Base-by-base conservation (phyloP, 2,888 invertebrate genomes). In the Drosophila rellima region DNA sequence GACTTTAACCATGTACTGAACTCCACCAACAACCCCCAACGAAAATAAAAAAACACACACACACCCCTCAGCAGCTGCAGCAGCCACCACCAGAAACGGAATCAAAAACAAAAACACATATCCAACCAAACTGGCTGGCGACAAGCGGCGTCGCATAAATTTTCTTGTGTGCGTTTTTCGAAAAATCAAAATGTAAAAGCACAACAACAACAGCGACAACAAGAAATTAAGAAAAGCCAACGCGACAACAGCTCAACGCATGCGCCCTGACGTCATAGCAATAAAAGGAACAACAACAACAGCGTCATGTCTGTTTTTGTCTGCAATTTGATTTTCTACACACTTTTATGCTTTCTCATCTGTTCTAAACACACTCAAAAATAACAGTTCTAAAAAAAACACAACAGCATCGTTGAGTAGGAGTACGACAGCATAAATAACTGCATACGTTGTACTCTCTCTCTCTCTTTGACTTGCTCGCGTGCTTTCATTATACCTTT, bases 241-340 rank as follows among this genome's bases (percentile, higher is more conserved):
- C 59, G 81, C 84, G 74, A 81, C 84, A 74, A 77, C 73, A 62
- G 42, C 50, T 51, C 23, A 77, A 86, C 83, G 83, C 83, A 83
- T 83, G 83, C 83, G 83, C 88, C 33, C 44, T 74, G 69, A 80
- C 72, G 67, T 80, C 70, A 82, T 66, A 83, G 66, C 61, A 74
- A 70, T 59, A 63, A 63, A 39, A 59, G 29, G 42, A 26, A 17
- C 55, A 70, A 26, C 68, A 78, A 63, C 61, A 70, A 71, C 44
- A 76, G 33, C 60, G 65, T 20, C 37, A 20, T 72, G 60, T 67
- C 67, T 69, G 70, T 85, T 74, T 77, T 82, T 72, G 65, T 75
- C 70, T 74, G 86, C 86, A 82, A 67, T 86, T 88, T 85, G 70
- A 70, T 80, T 85, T 86, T 78, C 72, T 80, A 77, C 74, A 74